A percentile compares a stretch with the other conserved stretches of the same genome.
phyloP scores from a whole-genome alignment of 2,888 invertebrate species.

The Ptilodon capucinus region DNA sequence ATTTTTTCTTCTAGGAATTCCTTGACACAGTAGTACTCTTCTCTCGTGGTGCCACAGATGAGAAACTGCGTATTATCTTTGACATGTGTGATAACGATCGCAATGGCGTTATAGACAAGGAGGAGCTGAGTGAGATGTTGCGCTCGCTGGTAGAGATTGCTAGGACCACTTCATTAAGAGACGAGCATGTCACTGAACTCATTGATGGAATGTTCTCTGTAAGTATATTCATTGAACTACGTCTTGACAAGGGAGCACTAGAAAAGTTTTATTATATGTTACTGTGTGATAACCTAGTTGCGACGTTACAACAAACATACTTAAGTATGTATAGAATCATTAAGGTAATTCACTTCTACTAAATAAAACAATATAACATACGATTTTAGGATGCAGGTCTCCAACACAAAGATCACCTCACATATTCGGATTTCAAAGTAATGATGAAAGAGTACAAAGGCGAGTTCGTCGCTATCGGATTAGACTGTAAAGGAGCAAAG shows the following conservation, averaged over 20 bases:
- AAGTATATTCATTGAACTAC: no score
- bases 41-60: constrained; percentile 95
- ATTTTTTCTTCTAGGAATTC: constrained; percentile 86
- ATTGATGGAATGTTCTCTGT: constrained; percentile 97
- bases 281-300: no score
- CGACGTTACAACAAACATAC: no score
- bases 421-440: constrained; percentile 95
- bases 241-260: no score
- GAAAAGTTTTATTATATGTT: no score
- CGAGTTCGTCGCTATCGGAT: constrained; percentile 96
- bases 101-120: constrained; percentile 96
- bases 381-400: constrained; percentile 91
- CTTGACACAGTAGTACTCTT: constrained; percentile 96
- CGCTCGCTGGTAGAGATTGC: constrained; percentile 96
- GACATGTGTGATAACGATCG: constrained; percentile 99
- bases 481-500: constrained; percentile 97
- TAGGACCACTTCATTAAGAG: constrained; percentile 93
- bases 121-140: constrained; percentile 96
- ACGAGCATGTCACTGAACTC: constrained; percentile 94
- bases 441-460: constrained; percentile 99
- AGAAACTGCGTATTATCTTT: constrained; percentile 96
- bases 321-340: no score
- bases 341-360: no score
- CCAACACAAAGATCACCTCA: constrained; percentile 94
- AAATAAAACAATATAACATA: background rate